These are phyloP conservation scores for Theristicus caerulescens DNA, from an alignment of 2,113 vertebrate genomes.

Conservation along the genomic window DNA sequence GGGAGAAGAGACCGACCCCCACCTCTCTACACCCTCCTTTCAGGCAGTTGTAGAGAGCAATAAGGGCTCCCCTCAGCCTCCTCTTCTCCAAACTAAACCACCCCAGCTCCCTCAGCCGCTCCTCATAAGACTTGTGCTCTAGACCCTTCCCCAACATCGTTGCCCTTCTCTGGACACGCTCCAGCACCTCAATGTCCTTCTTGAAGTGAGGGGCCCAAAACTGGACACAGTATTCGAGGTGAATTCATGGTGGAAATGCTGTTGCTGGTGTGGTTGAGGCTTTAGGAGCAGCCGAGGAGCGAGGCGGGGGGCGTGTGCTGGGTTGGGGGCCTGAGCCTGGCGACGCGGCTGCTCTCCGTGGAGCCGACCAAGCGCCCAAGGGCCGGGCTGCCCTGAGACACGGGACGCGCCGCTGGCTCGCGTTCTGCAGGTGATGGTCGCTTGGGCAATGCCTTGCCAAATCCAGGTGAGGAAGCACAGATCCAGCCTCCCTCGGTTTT, in stretches of 20 bases:
- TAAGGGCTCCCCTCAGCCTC: too few relatives aligned
- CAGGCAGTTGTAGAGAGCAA: too few relatives aligned
- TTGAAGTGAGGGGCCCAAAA: too few relatives aligned
- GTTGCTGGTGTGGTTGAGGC: background rate
- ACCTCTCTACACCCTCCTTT: too few relatives aligned
- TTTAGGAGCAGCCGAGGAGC: background rate
- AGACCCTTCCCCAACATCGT: too few relatives aligned
- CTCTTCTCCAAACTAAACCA: too few relatives aligned
- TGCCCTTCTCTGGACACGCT: too few relatives aligned
- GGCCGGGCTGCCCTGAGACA: background rate
- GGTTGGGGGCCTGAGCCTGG: background rate
- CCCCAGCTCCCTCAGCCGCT: too few relatives aligned
- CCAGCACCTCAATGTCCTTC: too few relatives aligned
- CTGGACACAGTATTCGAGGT: too few relatives aligned
- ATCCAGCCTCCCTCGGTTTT: accelerated
- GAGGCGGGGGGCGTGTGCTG: background rate
- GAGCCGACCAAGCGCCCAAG: background rate
- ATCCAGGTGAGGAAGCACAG: background rate
- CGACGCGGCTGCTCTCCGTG: accelerated
- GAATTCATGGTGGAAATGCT: background rate
- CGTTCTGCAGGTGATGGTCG: accelerated
- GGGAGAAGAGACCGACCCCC: too few relatives aligned
- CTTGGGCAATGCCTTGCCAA: background rate
- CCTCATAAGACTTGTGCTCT: too few relatives aligned
- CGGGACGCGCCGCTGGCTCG: accelerated